phyloP scores from a whole-genome alignment of 2,113 vertebrate genomes.

The Megaceryle maxima region DNA sequence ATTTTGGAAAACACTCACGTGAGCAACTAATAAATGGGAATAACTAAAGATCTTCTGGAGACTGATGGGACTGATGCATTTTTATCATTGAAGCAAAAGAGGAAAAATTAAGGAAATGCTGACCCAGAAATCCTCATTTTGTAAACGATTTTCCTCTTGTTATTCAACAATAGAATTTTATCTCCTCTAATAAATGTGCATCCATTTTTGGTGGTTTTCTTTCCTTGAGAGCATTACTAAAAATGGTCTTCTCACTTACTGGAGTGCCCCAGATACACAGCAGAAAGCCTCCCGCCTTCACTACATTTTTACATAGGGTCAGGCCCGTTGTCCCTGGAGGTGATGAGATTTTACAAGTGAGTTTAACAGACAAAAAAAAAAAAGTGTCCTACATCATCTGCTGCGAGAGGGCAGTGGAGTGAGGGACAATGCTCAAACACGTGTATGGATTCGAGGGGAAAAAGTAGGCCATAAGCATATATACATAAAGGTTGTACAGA shows the following conservation, averaged over 20 bases:
- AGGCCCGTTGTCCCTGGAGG: background rate
- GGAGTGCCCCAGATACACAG: background rate
- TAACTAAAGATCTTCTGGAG: background rate
- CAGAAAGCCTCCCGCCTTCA: background rate
- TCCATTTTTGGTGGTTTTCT: background rate
- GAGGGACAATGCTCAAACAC: background rate
- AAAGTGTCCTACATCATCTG: background rate
- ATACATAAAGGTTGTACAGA: background rate
- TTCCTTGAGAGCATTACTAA: background rate
- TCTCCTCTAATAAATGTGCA: background rate
- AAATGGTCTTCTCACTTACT: background rate
- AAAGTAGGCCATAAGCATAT: conserved; percentile 16
- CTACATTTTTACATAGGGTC: background rate
- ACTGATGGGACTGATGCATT: background rate
- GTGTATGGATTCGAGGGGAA: background rate
- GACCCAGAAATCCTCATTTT: conserved; percentile 35
- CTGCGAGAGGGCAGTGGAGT: background rate
- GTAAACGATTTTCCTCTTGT: conserved; percentile 30
- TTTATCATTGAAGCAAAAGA: background rate
- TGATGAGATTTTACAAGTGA: background rate
- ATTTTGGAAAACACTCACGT: background rate
- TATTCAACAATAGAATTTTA: conserved; percentile 2
- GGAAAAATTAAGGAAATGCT: conserved; percentile 8
- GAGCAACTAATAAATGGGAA: background rate
- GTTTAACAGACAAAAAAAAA: background rate